These are phyloP conservation scores for Sycophila texana DNA, from an alignment of 2,888 invertebrate species.

Conservation along the genomic window DNA sequence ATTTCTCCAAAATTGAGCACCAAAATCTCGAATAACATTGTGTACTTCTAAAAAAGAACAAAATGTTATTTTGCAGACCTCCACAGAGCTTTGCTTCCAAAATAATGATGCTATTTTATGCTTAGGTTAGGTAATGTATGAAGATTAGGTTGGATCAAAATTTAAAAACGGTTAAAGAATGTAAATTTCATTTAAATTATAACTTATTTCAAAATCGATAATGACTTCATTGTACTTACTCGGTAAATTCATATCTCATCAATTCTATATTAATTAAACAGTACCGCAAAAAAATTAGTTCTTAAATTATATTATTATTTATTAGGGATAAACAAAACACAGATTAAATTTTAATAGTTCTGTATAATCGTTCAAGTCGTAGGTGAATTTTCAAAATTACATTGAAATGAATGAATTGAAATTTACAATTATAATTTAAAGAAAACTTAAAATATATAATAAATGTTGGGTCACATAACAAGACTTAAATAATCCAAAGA, in stretches of 20 bases:
- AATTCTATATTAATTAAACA: too few relatives aligned
- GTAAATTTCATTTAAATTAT: neutral
- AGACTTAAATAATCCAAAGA: too few relatives aligned
- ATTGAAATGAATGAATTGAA: too few relatives aligned
- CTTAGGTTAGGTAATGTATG: neutral
- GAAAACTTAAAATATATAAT: too few relatives aligned
- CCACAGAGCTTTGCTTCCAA: neutral
- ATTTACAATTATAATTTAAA: too few relatives aligned
- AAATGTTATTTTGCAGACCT: neutral
- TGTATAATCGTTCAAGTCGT: too few relatives aligned
- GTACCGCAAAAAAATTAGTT: too few relatives aligned
- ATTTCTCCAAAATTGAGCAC: neutral
- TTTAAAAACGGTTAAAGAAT: neutral
- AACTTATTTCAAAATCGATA: neutral
- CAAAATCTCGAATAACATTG: neutral
- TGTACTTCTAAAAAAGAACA: neutral
- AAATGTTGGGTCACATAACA: too few relatives aligned
- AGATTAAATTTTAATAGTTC: too few relatives aligned
- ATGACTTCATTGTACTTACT: neutral
- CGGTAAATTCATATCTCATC: neutral
- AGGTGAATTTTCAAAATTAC: too few relatives aligned
- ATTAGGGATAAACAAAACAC: too few relatives aligned
- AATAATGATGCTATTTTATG: neutral
- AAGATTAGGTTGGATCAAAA: conserved; percentile 2
- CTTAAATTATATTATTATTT: too few relatives aligned